Base-by-base conservation (phyloP, 2,888 invertebrate species). In the Parochlus steinenii region DNA sequence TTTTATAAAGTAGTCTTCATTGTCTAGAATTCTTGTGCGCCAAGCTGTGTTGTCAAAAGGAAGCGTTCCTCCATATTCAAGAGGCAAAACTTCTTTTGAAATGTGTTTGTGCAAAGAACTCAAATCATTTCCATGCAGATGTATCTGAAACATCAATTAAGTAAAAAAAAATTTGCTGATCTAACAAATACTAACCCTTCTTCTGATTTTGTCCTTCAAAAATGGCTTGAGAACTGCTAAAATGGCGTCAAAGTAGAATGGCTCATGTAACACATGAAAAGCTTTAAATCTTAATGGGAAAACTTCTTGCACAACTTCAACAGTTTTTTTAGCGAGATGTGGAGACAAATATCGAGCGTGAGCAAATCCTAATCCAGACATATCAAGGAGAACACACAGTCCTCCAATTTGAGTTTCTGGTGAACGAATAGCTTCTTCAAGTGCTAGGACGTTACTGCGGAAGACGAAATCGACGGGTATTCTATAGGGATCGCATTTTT, bases 161-260 rank as follows among this genome's bases (percentile, higher is more conserved):
- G 11, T 23, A 29, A 20, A 34, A 24, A 23, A 15, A 14, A 4
- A 18, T 2, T 31, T 26, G 15, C 12, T 20, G 15, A 20, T 18
- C 17, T 17, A 32, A 8, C 11, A 17, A 7, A 10, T 16, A n/a
- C 32, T 25, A 26, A 44, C 42, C 20, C 60, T 60, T 6, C 69
- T 62, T 10, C 65, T 65, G 72, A 77, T 77, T 25, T 62, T 53
- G 4, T 67, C 53, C 45, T 69, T 71, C 20, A 80, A 55, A 22
- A 80, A 56, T 1, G 79, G 78, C 46, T 74, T 77, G 56, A 80
- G 76, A 19, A 77, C 67, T 36, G 65, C 69, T 56, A 71, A 78
- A 39, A 76, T 68, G 46, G 74, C 71, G 52, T 79, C 78, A 52
- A 79, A 78, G 18, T 77, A 55, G 74, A 78, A 78, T 0, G 79